Conservation (phyloP, 2,113 vertebrate genomes). For the Pitta sordida region DNA sequence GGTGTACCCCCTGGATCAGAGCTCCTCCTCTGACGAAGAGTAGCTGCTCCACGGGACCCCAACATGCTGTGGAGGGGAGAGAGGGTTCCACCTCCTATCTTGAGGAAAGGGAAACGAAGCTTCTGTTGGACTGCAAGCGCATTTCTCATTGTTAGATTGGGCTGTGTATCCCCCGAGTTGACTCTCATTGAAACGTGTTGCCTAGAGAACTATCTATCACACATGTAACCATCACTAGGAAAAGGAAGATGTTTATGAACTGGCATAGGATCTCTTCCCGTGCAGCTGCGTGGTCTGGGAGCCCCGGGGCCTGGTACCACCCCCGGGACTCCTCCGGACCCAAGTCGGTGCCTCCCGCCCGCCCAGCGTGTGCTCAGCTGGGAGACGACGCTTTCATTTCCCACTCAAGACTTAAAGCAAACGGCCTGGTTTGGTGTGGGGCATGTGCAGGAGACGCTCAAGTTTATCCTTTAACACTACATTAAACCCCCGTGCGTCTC, state of each 20-base stretch:
- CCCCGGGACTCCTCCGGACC: not conserved
- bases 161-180: slow-evolving; percentile 73
- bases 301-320: slow-evolving; percentile 11
- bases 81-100: slow-evolving; percentile 39
- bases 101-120: slow-evolving; percentile 62
- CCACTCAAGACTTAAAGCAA: slow-evolving; percentile 52
- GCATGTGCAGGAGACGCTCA: not conserved
- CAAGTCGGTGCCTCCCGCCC: not conserved
- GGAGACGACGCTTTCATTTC: slow-evolving; percentile 10
- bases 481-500: not conserved
- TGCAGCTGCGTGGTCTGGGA: slow-evolving; percentile 47
- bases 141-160: slow-evolving; percentile 71
- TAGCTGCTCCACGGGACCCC: slow-evolving; percentile 61
- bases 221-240: slow-evolving; percentile 77
- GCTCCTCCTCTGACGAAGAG: slow-evolving; percentile 89
- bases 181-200: slow-evolving; percentile 74
- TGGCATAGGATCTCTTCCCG: slow-evolving; percentile 71
- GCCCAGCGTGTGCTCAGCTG: not conserved
- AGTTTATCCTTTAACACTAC: slow-evolving; percentile 53
- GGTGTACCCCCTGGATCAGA: slow-evolving; percentile 92
- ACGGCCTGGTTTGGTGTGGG: not conserved
- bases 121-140: slow-evolving; percentile 58
- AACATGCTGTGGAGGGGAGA: slow-evolving; percentile 48
- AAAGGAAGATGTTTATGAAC: slow-evolving; percentile 75
- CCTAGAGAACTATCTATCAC: slow-evolving; percentile 79